Conservation (phyloP, 2,113 vertebrate species). For the Bufo gargarizans region DNA sequence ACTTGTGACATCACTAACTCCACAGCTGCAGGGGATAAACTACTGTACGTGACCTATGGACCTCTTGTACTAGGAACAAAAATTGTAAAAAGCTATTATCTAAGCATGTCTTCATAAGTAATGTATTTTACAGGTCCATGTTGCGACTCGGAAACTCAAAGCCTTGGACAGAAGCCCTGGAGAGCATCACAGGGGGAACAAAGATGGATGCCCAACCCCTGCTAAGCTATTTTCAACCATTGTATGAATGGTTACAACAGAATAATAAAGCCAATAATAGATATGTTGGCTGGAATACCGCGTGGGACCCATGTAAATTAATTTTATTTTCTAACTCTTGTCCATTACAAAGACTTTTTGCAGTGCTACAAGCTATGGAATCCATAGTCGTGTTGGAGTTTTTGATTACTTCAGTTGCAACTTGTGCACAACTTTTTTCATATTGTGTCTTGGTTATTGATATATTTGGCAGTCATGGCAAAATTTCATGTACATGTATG, state of each 20-base stretch:
- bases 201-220: conserved; percentile 84
- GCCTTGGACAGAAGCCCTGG: conserved; percentile 88
- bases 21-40: conserved; percentile 77
- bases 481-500: too few relatives aligned
- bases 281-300: conserved; percentile 75
- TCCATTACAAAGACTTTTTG: background rate
- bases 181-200: conserved; percentile 72
- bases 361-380: background rate
- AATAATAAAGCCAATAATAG: conserved; percentile 75
- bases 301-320: conserved; percentile 74
- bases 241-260: conserved; percentile 80
- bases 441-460: too few relatives aligned
- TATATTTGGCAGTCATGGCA: too few relatives aligned
- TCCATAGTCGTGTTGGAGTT: background rate
- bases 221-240: conserved; percentile 84
- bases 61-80: background rate
- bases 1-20: conserved; percentile 91
- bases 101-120: background rate
- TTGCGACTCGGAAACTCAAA: conserved; percentile 83
- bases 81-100: background rate
- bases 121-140: conserved; percentile 74
- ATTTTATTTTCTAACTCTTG: background rate
- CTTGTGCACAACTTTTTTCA: too few relatives aligned
- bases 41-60: conserved; percentile 74
- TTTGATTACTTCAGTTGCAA: background rate